Percentiles rank a stretch among this genome's conserved stretches.
Conservation (phyloP, 1,140 invertebrate species). For the Eubasilissa regina region DNA sequence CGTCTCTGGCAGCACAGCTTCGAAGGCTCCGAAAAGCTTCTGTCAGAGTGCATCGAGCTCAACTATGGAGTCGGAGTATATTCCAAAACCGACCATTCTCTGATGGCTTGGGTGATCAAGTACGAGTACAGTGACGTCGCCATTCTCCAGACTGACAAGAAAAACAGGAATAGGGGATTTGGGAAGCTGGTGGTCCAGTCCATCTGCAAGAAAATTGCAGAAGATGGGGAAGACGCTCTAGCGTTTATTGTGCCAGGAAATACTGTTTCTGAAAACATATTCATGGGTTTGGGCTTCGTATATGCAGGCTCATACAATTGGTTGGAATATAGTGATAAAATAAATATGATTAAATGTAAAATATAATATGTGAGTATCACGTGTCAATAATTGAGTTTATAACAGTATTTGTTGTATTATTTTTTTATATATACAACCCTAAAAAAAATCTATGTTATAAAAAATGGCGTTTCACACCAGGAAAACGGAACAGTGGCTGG, state of each 20-base stretch:
- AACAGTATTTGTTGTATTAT: too few species aligned
- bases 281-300: slow-evolving; percentile 61
- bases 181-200: slow-evolving; percentile 60
- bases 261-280: slow-evolving; percentile 59
- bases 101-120: slow-evolving; percentile 62
- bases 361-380: too few species aligned
- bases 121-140: slow-evolving; percentile 62
- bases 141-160: slow-evolving; percentile 61
- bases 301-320: slow-evolving; percentile 45
- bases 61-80: slow-evolving; percentile 63
- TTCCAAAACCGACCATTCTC: slow-evolving; percentile 56
- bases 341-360: background rate
- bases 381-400: too few species aligned
- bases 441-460: too few species aligned
- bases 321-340: slow-evolving; percentile 41
- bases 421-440: too few species aligned
- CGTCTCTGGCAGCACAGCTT: slow-evolving; percentile 62
- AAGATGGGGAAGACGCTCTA: slow-evolving; percentile 61
- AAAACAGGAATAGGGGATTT: slow-evolving; percentile 62
- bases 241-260: slow-evolving; percentile 61
- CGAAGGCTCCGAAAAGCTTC: slow-evolving; percentile 60
- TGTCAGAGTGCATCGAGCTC: slow-evolving; percentile 60
- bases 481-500: too few species aligned
- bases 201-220: slow-evolving; percentile 60
- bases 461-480: too few species aligned